Base-by-base conservation (phyloP, 2,888 invertebrate genomes). In the Petrolisthes manimaculis region DNA sequence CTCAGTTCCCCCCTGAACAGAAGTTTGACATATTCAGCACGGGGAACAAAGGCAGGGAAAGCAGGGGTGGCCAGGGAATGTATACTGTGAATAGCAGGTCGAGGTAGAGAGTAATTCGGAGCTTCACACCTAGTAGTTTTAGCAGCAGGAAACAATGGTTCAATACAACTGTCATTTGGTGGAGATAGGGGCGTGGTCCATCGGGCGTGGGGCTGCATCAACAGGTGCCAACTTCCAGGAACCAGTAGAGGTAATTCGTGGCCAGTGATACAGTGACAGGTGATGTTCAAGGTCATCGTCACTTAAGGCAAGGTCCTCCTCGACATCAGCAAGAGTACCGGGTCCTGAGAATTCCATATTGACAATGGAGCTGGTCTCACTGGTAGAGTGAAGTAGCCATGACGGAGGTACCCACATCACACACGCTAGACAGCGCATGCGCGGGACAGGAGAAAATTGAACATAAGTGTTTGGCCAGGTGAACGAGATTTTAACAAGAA, bases 41-140 rank as follows among this genome's bases (percentile, higher is more conserved):
- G 79, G 53, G 86, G 71, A 67, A 80, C 80, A 86, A 86, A 80
- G 86, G 5, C 21, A 54, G 80, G 24, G 14, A 9, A 14, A 55
- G 9, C 21, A 37, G 77, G n/a, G 3, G 21, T 5, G 71, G 71
- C 71, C 18, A 24, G 14, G 71, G 24, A 37, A 37, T 2, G 37
- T 71, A 24, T 71, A 8, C 71, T 71, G 0, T 8, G 71, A 71
- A 24, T 9, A 18, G 0, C 8, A 51, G 71, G 12, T 9, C 18
- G 81, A 56, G 56, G 24, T 24, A 9, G 53, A 18, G 54, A 24
- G 69, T 69, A 71, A 37, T 53, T 21, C 14, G 69, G 37, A 21
- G 24, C 37, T 69, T n/a, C 18, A 51, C 5, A n/a, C 4, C 51
- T 14, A 78, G 37, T 8, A 37, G 6, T 18, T 18, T 67, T 67